These are phyloP conservation scores for Neoascia interrupta DNA, from an alignment of 2,888 invertebrate genomes.

Conservation along the genomic window DNA sequence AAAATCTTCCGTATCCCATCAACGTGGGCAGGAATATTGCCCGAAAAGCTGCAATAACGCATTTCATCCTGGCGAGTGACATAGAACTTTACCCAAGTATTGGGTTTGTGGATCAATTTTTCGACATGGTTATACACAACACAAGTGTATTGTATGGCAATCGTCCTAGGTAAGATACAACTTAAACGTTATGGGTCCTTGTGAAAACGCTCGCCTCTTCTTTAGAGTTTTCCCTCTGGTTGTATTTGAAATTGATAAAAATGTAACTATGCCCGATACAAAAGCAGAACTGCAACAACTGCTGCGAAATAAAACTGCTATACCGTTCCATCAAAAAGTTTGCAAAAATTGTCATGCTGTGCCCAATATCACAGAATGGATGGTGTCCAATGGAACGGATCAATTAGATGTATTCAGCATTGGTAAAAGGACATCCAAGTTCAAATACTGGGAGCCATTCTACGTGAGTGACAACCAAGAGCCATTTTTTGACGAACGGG, in stretches of 20 bases:
- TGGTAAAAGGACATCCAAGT: constrained; percentile 86
- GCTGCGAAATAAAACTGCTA: constrained; percentile 54
- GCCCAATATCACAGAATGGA: constrained; percentile 71
- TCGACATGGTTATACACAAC: constrained; percentile 88
- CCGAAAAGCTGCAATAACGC: constrained; percentile 87
- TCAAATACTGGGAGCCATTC: constrained; percentile 93
- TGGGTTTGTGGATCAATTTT: constrained; percentile 87
- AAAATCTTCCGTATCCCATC: constrained; percentile 90
- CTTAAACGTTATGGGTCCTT: background rate
- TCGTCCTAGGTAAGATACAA: constrained; percentile 16
- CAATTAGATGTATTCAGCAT: constrained; percentile 82
- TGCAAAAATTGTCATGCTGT: constrained; percentile 73
- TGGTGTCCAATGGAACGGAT: constrained; percentile 40
- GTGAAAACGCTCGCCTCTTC: constrained; percentile 32
- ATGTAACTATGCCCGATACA: constrained; percentile 67
- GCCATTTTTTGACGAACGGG: constrained; percentile 92
- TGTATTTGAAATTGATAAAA: constrained; percentile 87
- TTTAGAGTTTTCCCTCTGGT: constrained; percentile 88
- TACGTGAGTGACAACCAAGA: constrained; percentile 94
- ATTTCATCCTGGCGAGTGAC: constrained; percentile 90
- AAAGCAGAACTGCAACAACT: constrained; percentile 73
- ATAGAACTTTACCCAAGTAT: constrained; percentile 93
- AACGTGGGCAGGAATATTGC: constrained; percentile 93
- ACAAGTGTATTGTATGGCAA: constrained; percentile 80
- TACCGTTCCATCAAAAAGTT: constrained; percentile 72